phyloP scores from a whole-genome alignment of 2,797 vertebrate genomes.

The Thamnophis elegans region DNA sequence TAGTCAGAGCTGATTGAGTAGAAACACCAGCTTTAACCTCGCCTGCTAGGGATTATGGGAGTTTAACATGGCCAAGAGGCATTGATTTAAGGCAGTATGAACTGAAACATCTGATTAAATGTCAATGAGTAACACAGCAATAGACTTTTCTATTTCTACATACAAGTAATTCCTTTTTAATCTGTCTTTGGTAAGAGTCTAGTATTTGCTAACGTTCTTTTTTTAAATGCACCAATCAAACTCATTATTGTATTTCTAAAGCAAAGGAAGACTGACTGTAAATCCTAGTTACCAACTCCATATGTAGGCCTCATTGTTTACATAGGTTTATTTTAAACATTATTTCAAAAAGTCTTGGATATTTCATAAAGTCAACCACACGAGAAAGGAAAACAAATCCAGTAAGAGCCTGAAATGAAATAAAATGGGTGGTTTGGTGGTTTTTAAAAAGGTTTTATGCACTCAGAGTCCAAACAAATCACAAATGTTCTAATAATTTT shows the following conservation, averaged over 20 bases:
- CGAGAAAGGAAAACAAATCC: conserved; percentile 53
- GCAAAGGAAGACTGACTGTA: conserved; percentile 42
- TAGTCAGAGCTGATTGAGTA: neutral
- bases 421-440: conserved; percentile 26
- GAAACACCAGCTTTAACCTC: neutral
- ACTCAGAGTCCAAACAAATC: conserved; percentile 35
- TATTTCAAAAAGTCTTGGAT: conserved; percentile 37
- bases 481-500: conserved; percentile 18
- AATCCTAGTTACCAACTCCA: conserved; percentile 38
- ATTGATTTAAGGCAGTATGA: neutral
- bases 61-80: neutral
- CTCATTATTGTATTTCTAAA: conserved; percentile 3
- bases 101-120: neutral
- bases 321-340: conserved; percentile 47
- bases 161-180: rapidly evolving
- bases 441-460: conserved; percentile 33
- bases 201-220: conserved; percentile 8
- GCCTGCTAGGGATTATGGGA: neutral
- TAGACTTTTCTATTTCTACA: neutral
- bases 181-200: neutral
- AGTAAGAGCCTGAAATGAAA: conserved; percentile 19
- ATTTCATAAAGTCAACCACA: conserved; percentile 55
- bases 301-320: conserved; percentile 45
- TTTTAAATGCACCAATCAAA: conserved; percentile 28
- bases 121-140: neutral